Conservation (phyloP, 2,797 vertebrate genomes). For the Spondyliosoma cantharus region DNA sequence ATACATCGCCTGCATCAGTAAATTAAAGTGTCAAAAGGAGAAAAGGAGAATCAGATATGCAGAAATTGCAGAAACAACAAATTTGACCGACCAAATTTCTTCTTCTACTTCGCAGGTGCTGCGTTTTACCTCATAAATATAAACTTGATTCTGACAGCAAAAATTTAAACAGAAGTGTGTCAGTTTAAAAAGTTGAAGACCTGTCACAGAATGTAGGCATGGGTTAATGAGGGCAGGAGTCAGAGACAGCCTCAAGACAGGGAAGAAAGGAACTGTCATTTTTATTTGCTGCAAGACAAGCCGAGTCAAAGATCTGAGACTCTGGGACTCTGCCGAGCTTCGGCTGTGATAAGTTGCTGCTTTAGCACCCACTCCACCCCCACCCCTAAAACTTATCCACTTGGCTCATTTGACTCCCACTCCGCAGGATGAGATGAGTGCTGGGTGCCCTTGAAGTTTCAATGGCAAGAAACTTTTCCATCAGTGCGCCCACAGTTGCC, state of each 20-base stretch:
- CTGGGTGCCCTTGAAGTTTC: conserved; percentile 64
- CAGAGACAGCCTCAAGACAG: conserved; percentile 62
- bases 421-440: conserved; percentile 44
- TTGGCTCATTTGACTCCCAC: conserved; percentile 66
- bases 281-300: conserved; percentile 40
- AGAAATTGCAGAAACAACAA: neutral
- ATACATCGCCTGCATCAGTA: neutral
- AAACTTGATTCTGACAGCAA: conserved; percentile 26
- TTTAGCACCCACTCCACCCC: conserved; percentile 50
- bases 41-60: neutral
- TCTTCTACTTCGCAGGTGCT: conserved; percentile 9
- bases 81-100: neutral
- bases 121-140: conserved; percentile 21
- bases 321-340: conserved; percentile 56
- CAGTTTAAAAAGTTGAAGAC: conserved; percentile 60
- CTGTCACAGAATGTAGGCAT: conserved; percentile 47
- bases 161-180: conserved; percentile 49
- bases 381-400: conserved; percentile 64
- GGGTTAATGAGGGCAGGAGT: conserved; percentile 67
- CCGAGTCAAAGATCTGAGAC: conserved; percentile 68
- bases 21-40: neutral
- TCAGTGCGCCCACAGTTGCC: conserved; percentile 41
- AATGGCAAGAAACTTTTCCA: conserved; percentile 53
- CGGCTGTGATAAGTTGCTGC: conserved; percentile 57
- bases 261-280: conserved; percentile 46